Evolutionary conservation across 1,140 invertebrate genomes (phyloP).

Genomic region (Pseudoatta argentina): DNA sequence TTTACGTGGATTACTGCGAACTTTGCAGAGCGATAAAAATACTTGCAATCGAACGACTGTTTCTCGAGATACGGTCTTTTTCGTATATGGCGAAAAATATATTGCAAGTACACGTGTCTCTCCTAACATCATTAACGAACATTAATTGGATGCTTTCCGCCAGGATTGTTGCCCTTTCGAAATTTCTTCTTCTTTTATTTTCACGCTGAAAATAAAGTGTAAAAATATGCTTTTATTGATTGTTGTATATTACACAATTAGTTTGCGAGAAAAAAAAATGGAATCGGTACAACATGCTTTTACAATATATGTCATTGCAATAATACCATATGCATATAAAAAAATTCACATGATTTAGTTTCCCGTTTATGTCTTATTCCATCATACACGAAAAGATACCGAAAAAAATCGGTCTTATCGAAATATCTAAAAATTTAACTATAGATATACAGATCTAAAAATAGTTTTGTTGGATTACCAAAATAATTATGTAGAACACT

Average conservation of each 20-base stretch:
- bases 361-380: not conserved
- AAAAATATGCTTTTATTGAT: not conserved
- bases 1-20: conserved; percentile 65
- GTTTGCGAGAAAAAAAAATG: not conserved
- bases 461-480: no score
- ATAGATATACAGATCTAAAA: no score
- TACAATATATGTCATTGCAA: not conserved
- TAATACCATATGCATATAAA: not conserved
- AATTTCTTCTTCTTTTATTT: not conserved
- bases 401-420: no score
- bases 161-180: conserved; percentile 32
- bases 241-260: not conserved
- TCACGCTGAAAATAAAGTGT: conserved; percentile 13
- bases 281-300: not conserved
- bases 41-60: conserved; percentile 46
- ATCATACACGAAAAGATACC: not conserved
- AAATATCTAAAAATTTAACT: no score
- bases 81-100: conserved; percentile 36
- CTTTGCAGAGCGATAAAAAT: conserved; percentile 68
- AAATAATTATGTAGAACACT: no score
- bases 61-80: conserved; percentile 46
- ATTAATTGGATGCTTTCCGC: conserved; percentile 65
- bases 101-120: conserved; percentile 49
- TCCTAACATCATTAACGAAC: conserved; percentile 32
- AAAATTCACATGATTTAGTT: not conserved